Evolutionary conservation across 2,113 vertebrate genomes (phyloP), one percentile per base, ranked within the genome.

Genomic region (Cyphotilapia sp.): DNA sequence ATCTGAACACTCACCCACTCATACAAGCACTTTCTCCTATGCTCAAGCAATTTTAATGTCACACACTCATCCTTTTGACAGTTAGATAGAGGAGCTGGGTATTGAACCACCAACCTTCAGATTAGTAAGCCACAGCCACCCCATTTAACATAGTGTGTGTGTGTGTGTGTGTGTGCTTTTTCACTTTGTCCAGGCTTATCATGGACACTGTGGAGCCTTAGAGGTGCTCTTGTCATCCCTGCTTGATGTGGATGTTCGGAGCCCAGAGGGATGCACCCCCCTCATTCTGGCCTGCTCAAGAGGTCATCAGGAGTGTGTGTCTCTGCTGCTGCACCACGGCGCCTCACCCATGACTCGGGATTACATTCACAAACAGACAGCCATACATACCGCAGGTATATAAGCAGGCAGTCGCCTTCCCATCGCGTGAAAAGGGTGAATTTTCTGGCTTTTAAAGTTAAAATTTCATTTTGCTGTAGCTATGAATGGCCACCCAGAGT

Each of bases 301-400:
- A 93, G 99, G 99, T 76, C 98, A 99, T 1, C 97, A 98, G 88
- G 98, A 99, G 94, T 99, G 99, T 93, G 98, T 99, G 91, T 97
- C 99, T 76, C 96, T 99, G 85, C 97, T 99, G 59, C 97, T 99
- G 90, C 98, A 98, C 93, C 99, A 99, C 92, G 97, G 98, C 78
- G 98, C 99, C 80, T 98, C 98, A 4, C 97, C 98, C 84, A 94
- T 98, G 95, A 97, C 98, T 53, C 97, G 97, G 89, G 98, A 99
- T 92, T 99, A 98, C 86, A 93, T 98, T 81, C 96, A 97, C 53
- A 99, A 98, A 94, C 97, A 97, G 95, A 99, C 98, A 6, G 97
- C 98, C 69, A 96, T 99, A 90, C 99, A 99, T 81, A 97, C 97
- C 85, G 98, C 99, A 97, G 99, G 99, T 99, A 91, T 14, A 13